Base-by-base conservation (phyloP, 2,113 vertebrate species). In the Tetrao urogallus region DNA sequence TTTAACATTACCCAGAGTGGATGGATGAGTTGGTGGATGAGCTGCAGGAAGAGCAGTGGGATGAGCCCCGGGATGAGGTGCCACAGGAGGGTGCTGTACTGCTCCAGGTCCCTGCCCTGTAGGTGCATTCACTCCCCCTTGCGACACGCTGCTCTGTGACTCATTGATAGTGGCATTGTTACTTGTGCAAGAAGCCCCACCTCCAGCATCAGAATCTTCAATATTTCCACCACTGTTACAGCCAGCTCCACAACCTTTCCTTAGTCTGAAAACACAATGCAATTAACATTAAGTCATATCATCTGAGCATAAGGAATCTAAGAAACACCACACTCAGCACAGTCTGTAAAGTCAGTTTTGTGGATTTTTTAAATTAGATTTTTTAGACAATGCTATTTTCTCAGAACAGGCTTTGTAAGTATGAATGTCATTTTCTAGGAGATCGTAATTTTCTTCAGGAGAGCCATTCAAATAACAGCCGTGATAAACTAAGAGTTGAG, bases 151-250 rank as follows among this genome's bases (percentile, higher is more conserved):
- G 98, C 98, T 98, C 92, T 99, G 99, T 18, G 98, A 98, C 48
- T 99, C 99, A 71, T 97, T 98, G 90, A 97, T 98, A 30, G 97
- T 97, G 86, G 98, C 98, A 45, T 98, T 99, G 91, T 98, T 98
- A 88, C 98, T 99, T 82, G 98, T 97, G 82, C 98, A 98, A 82
- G 98, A 99, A 96, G 98, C 90, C 34, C 98, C 99, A 36, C 98
- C 98, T 94, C 98, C 99, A 9, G 97, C 98, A 80, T 99, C 99
- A 2, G 98, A 98, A 93, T 99, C 99, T 97, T 99, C 99, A 20
- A 99, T 99, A 69, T 99, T 99, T 86, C 99, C 99, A 10, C 99
- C 99, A 5, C 99, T 99, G 97, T 99, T 99, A 93, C 99, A 99
- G 38, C 99, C 99, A 15, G 99, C 99, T 34, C 99, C 99, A 81